Evolutionary conservation across 1,140 invertebrate genomes (phyloP).

Genomic region (Cylas formicarius): DNA sequence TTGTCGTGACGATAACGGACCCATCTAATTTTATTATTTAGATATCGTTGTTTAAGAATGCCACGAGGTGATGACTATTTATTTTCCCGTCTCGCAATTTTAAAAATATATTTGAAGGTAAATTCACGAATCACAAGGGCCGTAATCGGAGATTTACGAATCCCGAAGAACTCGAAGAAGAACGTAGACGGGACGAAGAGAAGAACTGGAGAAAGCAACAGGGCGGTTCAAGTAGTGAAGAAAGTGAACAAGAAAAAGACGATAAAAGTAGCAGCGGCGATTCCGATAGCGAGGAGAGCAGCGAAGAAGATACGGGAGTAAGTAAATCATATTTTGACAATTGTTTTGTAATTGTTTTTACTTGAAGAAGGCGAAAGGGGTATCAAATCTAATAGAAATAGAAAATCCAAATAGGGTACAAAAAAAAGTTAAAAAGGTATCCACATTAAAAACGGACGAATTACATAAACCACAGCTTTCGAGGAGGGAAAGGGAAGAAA

Average conservation of each 20-base stretch:
- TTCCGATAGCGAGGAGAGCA: conserved; percentile 23
- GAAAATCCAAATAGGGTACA: conserved; percentile 74
- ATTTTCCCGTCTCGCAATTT: too few species aligned
- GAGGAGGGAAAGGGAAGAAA: conserved; percentile 75
- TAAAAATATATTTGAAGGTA: conserved; percentile 50
- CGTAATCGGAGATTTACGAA: conserved; percentile 87
- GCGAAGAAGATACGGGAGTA: conserved; percentile 22
- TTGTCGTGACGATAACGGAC: too few species aligned
- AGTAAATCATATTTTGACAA: conserved; percentile 5
- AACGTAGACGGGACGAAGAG: conserved; percentile 69
- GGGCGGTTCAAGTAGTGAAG: conserved; percentile 29
- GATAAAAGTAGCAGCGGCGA: conserved; percentile 46
- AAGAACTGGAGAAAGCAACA: conserved; percentile 61
- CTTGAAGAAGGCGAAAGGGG: conserved; percentile 23
- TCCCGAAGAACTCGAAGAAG: conserved; percentile 83
- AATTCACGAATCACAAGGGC: conserved; percentile 87
- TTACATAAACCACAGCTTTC: conserved; percentile 69
- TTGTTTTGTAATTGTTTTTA: conserved; percentile 2
- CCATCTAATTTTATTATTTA: too few species aligned
- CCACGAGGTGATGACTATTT: too few species aligned
- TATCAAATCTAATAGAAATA: conserved; percentile 29
- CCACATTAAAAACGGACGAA: conserved; percentile 56
- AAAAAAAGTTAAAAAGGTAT: conserved; percentile 81
- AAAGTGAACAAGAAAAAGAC: conserved; percentile 33
- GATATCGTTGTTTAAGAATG: too few species aligned